Conservation (phyloP, 2,888 invertebrate genomes). For the Mesoligia furuncula region DNA sequence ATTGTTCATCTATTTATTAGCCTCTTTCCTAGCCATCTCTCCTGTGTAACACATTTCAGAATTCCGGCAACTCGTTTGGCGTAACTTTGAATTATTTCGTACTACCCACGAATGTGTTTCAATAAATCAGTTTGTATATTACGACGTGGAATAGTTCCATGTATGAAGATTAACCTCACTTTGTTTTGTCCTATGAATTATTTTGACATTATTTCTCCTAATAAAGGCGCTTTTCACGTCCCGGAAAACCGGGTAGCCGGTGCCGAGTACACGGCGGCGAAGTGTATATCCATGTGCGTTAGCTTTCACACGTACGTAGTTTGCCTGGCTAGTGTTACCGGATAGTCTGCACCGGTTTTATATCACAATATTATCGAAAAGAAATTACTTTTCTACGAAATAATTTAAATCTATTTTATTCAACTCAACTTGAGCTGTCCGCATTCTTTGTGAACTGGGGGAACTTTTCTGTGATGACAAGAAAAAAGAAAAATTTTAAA, state of each 20-base stretch:
- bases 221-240: too few species aligned
- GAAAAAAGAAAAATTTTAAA: too few species aligned
- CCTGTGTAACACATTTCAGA: slow-evolving; percentile 39
- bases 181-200: slow-evolving; percentile 11
- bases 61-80: slow-evolving; percentile 31
- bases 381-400: not conserved
- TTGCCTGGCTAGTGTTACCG: too few species aligned
- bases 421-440: too few species aligned
- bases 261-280: too few species aligned
- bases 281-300: too few species aligned
- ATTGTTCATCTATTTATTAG: not conserved
- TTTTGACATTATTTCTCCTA: not conserved
- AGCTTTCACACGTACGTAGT: too few species aligned
- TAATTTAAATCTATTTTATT: not conserved
- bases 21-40: not conserved
- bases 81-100: slow-evolving; percentile 33
- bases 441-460: too few species aligned
- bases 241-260: too few species aligned
- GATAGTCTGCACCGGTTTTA: too few species aligned
- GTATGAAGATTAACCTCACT: slow-evolving; percentile 24
- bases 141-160: slow-evolving; percentile 21
- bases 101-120: slow-evolving; percentile 31
- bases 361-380: not conserved
- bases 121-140: slow-evolving; percentile 39
- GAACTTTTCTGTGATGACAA: too few species aligned